A percentile compares a stretch with the other conserved stretches of the same genome.
Evolutionary conservation across 1,140 invertebrate genomes (phyloP).

Genomic region (Venturia canescens): DNA sequence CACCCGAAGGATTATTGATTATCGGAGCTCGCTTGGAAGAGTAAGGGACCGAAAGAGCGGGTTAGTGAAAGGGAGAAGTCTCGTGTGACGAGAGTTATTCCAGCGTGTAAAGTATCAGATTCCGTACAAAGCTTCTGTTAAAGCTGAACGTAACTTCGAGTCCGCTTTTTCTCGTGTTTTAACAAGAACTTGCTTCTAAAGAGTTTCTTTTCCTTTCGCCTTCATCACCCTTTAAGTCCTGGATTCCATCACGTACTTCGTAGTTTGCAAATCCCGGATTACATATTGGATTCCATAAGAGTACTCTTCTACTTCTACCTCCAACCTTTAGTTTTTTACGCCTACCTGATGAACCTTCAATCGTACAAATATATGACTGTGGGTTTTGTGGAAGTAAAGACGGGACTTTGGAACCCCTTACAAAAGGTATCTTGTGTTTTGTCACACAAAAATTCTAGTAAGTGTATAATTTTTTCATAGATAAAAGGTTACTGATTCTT

Average conservation of each 20-base stretch:
- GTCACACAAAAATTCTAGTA: no score
- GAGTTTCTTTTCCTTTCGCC: background rate
- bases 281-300: background rate
- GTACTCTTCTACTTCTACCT: background rate
- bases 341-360: background rate
- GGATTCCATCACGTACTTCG: background rate
- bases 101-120: conserved; percentile 1
- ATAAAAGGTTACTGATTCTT: no score
- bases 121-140: conserved; percentile 3
- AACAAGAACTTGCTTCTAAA: background rate
- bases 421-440: no score
- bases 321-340: background rate
- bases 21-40: background rate
- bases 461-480: no score
- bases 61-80: background rate
- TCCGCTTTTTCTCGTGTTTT: background rate
- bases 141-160: background rate
- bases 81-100: conserved; percentile 11
- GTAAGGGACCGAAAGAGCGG: background rate
- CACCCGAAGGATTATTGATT: conserved; percentile 16
- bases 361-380: background rate
- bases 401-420: no score
- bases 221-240: conserved; percentile 8
- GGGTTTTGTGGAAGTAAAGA: no score
- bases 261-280: conserved; percentile 3